Conservation (phyloP, 2,888 invertebrate genomes). For the Protonemura montana region DNA sequence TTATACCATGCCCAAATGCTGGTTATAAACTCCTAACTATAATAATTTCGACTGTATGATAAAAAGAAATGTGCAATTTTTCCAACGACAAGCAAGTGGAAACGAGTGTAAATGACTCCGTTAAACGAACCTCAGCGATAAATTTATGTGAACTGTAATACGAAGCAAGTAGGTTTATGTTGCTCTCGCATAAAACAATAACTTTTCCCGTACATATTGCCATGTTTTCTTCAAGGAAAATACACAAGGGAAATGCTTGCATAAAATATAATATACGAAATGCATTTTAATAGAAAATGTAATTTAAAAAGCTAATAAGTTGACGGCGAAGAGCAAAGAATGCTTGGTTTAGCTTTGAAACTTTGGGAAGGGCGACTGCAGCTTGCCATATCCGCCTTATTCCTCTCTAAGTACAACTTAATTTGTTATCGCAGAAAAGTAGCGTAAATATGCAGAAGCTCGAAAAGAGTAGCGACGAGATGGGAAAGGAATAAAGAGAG, state of each 20-base stretch:
- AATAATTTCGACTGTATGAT: constrained; percentile 29
- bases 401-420: constrained; percentile 36
- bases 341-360: not conserved
- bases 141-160: not conserved
- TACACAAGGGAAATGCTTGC: not conserved
- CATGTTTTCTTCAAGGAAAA: not conserved
- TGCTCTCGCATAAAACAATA: constrained; percentile 1
- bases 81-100: constrained; percentile 22
- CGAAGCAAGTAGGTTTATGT: not conserved
- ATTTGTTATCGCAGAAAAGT: constrained; percentile 43
- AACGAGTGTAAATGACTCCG: constrained; percentile 17
- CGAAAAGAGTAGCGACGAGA: not conserved
- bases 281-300: not conserved
- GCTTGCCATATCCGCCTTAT: not conserved
- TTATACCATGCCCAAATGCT: not conserved
- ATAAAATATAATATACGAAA: not conserved
- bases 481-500: constrained; percentile 25
- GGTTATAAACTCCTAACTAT: constrained; percentile 30
- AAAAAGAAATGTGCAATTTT: constrained; percentile 33
- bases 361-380: not conserved
- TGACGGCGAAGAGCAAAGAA: not conserved
- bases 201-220: not conserved
- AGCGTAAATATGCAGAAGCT: constrained; percentile 24
- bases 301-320: not conserved
- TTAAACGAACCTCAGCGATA: not conserved